phyloP scores from a whole-genome alignment of 2,113 vertebrate genomes.

The Vanacampus margaritifer region DNA sequence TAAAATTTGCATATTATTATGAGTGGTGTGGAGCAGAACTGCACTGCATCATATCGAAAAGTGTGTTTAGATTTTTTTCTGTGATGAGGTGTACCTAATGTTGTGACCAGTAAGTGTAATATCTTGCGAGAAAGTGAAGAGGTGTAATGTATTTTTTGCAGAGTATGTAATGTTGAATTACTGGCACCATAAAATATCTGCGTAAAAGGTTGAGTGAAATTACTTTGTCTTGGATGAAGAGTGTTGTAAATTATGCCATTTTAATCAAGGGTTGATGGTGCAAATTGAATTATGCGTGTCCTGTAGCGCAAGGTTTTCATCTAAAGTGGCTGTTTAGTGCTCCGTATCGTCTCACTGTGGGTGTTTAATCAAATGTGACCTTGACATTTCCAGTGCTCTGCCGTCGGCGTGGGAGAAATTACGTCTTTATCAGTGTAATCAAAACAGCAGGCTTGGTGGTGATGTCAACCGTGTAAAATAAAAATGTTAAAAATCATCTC shows the following conservation, averaged over 20 bases:
- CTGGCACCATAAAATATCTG: not conserved
- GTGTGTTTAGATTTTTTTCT: not conserved
- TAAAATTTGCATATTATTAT: not conserved
- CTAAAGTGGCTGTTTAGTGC: slow-evolving; percentile 4
- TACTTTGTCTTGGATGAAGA: slow-evolving; percentile 1
- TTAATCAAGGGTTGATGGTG: slow-evolving; percentile 9
- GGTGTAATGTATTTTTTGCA: not conserved
- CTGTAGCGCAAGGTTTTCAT: slow-evolving; percentile 4
- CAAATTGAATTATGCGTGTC: slow-evolving; percentile 8
- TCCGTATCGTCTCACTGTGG: not conserved
- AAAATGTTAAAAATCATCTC: not conserved
- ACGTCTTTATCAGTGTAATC: slow-evolving; percentile 4
- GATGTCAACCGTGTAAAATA: not conserved
- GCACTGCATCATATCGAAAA: not conserved
- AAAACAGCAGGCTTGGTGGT: slow-evolving; percentile 6
- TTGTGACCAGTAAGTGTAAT: not conserved
- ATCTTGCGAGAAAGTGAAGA: not conserved
- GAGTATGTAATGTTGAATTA: not conserved
- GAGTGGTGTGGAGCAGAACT: not conserved
- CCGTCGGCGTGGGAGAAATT: not conserved
- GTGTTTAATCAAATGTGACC: slow-evolving; percentile 11
- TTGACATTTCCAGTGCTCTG: slow-evolving; percentile 8
- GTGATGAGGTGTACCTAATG: not conserved
- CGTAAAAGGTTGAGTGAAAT: not conserved
- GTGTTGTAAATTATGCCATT: slow-evolving; percentile 6